Evolutionary conservation across 1,140 invertebrate genomes (phyloP), one percentile per base, ranked within the genome.

Genomic region (Oryctes rhinoceros): DNA sequence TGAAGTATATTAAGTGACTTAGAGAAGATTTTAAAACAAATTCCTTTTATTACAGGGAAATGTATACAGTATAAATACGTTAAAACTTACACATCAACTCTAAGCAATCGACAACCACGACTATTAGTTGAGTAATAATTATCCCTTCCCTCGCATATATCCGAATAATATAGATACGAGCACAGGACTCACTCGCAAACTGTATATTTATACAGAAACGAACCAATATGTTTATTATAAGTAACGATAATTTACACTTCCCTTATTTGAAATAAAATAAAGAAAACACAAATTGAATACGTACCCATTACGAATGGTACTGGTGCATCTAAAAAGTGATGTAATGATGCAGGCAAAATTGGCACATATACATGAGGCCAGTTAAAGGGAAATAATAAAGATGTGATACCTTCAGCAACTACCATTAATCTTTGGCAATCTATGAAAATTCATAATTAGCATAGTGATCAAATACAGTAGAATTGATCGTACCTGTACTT

Each of bases 281-380:
- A 67, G 1, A 20, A 67, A 6, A 18, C 3, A 67, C 11, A n/a
- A 48, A 77, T 39, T 47, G 13, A 20, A 77, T 18, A 53, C 89
- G 86, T 86, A 92, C 98, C 98, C 98, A 99, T 99, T 78, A 99
- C 94, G 88, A 98, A 99, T 18, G 99, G 98, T 39, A 99, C 98
- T 0, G 99, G 99, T 11, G 99, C 98, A 90, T 99, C 98, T 13
- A 99, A 90, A 89, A 99, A 99, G 86, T 99, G 97, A 84, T 97
- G 94, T 71, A 99, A 90, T 18, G 97, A 96, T 24, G 97, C 94
- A 1, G 98, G 98, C 81, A 99, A 89, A 85, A 99, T 99, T 5
- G 99, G 99, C 35, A 99, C 98, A 89, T 99, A 99, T 0, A 99
- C 98, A 88, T 99, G 97, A 78, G 98, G 97, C 98, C 99, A 99